These are phyloP conservation scores for Eupeodes corollae DNA, from an alignment of 1,140 invertebrate species.

Conservation along the genomic window DNA sequence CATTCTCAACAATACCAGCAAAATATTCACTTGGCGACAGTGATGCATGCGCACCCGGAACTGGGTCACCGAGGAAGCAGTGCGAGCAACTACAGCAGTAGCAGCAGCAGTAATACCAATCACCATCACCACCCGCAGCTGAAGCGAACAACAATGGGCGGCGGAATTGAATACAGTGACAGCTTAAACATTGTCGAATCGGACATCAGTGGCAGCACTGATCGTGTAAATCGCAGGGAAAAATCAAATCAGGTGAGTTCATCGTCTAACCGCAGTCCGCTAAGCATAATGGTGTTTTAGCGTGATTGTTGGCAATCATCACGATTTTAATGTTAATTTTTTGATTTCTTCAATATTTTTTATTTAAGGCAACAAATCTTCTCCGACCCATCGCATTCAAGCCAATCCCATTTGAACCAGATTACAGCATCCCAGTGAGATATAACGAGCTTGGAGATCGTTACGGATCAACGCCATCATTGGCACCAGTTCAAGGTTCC, in stretches of 20 bases:
- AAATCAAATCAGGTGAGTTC: no score
- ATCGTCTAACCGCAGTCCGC: background rate
- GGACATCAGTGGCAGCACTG: background rate
- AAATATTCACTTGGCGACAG: no score
- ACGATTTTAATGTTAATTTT: background rate
- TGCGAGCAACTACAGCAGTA: conserved; percentile 1
- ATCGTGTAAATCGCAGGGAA: background rate
- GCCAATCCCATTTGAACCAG: conserved; percentile 34
- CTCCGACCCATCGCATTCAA: conserved; percentile 33
- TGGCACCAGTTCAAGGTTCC: conserved; percentile 19
- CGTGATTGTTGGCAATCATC: background rate
- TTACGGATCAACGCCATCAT: conserved; percentile 30
- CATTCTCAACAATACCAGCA: conserved; percentile 1
- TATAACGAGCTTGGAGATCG: conserved; percentile 18
- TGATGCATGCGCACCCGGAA: no score
- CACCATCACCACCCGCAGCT: no score
- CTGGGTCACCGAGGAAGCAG: no score
- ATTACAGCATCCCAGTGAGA: conserved; percentile 27
- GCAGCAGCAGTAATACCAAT: conserved; percentile 7
- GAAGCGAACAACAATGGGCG: no score
- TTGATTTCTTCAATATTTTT: background rate
- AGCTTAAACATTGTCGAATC: background rate
- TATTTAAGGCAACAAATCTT: conserved; percentile 12
- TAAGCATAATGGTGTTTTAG: background rate
- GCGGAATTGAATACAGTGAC: background rate